Evolutionary conservation across 2,797 vertebrate genomes (phyloP).

Genomic region (Bradypodion ventrale): DNA sequence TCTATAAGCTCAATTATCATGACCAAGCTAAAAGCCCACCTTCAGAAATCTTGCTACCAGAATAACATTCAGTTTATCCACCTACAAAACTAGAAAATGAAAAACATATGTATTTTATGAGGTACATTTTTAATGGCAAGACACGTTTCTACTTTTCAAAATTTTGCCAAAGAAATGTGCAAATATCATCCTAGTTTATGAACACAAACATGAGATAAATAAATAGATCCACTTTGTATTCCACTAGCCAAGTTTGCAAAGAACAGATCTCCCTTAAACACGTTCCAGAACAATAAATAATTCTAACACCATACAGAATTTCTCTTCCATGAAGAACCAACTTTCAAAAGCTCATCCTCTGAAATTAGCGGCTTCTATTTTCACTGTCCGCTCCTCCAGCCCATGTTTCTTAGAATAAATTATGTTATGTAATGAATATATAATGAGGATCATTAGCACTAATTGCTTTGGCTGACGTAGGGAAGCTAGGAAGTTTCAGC

Average conservation of each 20-base stretch:
- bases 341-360: conserved; percentile 57
- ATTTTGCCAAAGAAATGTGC: too few relatives aligned
- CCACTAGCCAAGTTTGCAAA: conserved; percentile 14
- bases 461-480: conserved; percentile 65
- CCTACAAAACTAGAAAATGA: too few relatives aligned
- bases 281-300: conserved; percentile 31
- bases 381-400: conserved; percentile 55
- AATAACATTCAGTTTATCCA: too few relatives aligned
- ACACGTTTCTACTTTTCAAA: too few relatives aligned
- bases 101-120: too few relatives aligned
- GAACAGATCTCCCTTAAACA: rapidly evolving
- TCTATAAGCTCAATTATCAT: background rate
- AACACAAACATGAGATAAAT: background rate
- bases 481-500: conserved; percentile 60
- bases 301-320: background rate
- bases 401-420: conserved; percentile 64
- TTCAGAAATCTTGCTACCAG: too few relatives aligned
- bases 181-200: too few relatives aligned
- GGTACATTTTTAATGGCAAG: too few relatives aligned
- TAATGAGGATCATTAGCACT: conserved; percentile 69
- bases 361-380: conserved; percentile 69
- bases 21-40: background rate
- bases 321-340: conserved; percentile 49
- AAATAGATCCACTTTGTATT: background rate
- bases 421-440: conserved; percentile 65